Percentiles rank a stretch among this genome's conserved stretches.
These are phyloP conservation scores for Slavum lentiscoides DNA, from an alignment of 2,888 invertebrate species.

Conservation along the genomic window DNA sequence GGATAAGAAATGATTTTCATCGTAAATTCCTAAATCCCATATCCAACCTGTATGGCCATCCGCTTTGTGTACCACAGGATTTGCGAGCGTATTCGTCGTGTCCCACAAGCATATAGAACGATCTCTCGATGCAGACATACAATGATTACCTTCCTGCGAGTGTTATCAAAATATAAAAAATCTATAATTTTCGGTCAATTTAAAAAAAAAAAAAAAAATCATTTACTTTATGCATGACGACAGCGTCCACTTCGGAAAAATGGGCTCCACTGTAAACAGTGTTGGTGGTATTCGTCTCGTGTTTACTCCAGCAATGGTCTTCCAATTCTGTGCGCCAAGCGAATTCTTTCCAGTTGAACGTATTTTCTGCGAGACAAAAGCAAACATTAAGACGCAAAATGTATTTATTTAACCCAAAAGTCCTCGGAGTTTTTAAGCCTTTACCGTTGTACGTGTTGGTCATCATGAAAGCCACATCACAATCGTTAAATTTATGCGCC, in stretches of 20 bases:
- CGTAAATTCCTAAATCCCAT: conserved; percentile 32
- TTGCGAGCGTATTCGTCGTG: not conserved
- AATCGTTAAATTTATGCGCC: not conserved
- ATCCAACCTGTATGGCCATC: conserved; percentile 43
- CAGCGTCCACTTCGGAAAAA: conserved; percentile 42
- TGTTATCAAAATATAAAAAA: not conserved
- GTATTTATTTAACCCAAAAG: not conserved
- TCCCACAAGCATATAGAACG: conserved; percentile 46
- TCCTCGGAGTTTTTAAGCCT: not conserved
- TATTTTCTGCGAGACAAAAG: conserved; percentile 12
- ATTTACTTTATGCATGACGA: conserved; percentile 25
- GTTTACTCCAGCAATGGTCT: conserved; percentile 29
- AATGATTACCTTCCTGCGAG: conserved; percentile 14
- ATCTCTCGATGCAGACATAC: conserved; percentile 42
- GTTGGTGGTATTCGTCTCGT: conserved; percentile 29
- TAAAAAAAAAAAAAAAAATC: not conserved
- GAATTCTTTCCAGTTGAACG: conserved; percentile 40
- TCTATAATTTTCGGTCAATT: not conserved
- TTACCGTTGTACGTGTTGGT: conserved; percentile 9
- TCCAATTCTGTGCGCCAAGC: conserved; percentile 32
- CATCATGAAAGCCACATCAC: conserved; percentile 20
- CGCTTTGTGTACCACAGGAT: conserved; percentile 21
- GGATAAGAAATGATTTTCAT: conserved; percentile 29
- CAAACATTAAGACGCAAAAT: not conserved
- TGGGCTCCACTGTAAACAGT: conserved; percentile 25